Evolutionary conservation across 1,140 invertebrate genomes (phyloP).

Genomic region (Aleiodes sp.): DNA sequence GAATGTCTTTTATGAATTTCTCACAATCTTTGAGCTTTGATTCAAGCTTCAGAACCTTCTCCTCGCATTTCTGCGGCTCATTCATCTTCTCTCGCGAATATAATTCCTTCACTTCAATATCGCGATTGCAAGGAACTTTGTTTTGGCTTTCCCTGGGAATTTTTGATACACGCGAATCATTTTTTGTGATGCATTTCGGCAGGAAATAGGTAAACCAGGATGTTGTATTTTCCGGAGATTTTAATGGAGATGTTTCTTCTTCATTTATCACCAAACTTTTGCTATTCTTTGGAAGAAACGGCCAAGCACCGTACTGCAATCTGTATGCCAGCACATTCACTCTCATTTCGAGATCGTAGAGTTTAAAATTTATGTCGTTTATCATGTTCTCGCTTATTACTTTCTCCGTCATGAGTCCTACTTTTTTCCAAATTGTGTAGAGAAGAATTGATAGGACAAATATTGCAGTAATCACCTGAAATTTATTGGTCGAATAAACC

Average conservation of each 20-base stretch:
- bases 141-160: too few species aligned
- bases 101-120: too few species aligned
- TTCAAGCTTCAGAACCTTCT: too few species aligned
- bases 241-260: neutral
- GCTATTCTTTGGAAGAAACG: slow-evolving; percentile 34
- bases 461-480: slow-evolving; percentile 42
- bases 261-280: slow-evolving; percentile 34
- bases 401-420: slow-evolving; percentile 21
- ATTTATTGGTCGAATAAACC: slow-evolving; percentile 1
- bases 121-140: too few species aligned
- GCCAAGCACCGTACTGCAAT: slow-evolving; percentile 56
- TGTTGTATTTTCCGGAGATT: neutral
- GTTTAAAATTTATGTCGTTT: slow-evolving; percentile 44
- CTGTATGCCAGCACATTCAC: slow-evolving; percentile 56
- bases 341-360: slow-evolving; percentile 54
- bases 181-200: too few species aligned
- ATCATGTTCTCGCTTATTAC: slow-evolving; percentile 37
- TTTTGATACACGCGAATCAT: too few species aligned
- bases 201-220: neutral
- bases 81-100: too few species aligned
- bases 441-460: slow-evolving; percentile 40
- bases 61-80: too few species aligned
- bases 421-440: slow-evolving; percentile 42
- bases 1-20: too few species aligned
- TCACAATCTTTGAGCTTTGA: too few species aligned